Evolutionary conservation across 2,888 invertebrate species (phyloP).

Genomic region (Ischnura elegans): DNA sequence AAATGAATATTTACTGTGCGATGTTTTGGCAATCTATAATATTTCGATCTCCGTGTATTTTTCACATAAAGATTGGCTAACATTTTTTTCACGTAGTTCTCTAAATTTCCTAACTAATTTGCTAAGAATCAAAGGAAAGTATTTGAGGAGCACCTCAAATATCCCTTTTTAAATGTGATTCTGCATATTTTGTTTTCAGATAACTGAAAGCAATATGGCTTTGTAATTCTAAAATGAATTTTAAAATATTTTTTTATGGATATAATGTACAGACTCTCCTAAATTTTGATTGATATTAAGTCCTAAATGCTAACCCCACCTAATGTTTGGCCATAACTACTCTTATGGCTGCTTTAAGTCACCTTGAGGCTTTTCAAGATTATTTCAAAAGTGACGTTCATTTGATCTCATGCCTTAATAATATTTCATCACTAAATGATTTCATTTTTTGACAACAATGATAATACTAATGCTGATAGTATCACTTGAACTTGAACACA

Average conservation of each 20-base stretch:
- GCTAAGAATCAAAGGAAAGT: slow-evolving; percentile 11
- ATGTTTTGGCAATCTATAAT: slow-evolving; percentile 53
- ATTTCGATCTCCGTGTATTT: slow-evolving; percentile 54
- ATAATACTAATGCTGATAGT: neutral
- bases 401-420: neutral
- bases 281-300: slow-evolving; percentile 17
- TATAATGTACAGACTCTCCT: slow-evolving; percentile 45
- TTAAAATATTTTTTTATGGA: slow-evolving; percentile 59
- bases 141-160: neutral
- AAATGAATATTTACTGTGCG: slow-evolving; percentile 61
- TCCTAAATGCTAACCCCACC: neutral
- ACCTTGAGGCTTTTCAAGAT: neutral
- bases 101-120: slow-evolving; percentile 28
- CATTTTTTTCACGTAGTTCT: neutral
- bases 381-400: neutral
- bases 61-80: slow-evolving; percentile 47
- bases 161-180: slow-evolving; percentile 53
- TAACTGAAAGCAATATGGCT: slow-evolving; percentile 53
- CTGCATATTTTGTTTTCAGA: slow-evolving; percentile 50
- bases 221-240: slow-evolving; percentile 60
- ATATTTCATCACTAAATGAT: neutral
- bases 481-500: neutral
- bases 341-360: neutral
- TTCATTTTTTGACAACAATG: neutral
- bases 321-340: neutral